phyloP scores from a whole-genome alignment of 2,888 invertebrate species.

The Cloeon dipterum region DNA sequence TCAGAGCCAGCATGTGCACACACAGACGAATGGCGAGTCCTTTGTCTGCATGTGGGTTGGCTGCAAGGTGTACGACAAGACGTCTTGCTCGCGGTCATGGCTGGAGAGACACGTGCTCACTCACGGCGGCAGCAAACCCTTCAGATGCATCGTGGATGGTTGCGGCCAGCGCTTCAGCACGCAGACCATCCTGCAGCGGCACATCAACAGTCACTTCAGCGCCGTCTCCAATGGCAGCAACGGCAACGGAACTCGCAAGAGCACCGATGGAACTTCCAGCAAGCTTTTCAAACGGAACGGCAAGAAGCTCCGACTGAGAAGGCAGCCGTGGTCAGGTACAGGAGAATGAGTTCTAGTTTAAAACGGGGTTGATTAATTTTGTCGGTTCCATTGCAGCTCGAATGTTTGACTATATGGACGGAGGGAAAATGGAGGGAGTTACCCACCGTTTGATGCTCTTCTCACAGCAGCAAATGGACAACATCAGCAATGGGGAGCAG shows the following conservation, averaged over 20 bases:
- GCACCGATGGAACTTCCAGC: conserved; percentile 43
- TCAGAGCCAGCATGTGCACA: conserved; percentile 63
- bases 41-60: conserved; percentile 83
- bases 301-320: conserved; percentile 64
- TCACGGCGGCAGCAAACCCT: conserved; percentile 83
- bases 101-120: conserved; percentile 76
- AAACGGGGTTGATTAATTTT: too few species aligned
- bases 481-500: neutral
- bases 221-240: conserved; percentile 26
- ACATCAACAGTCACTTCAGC: conserved; percentile 81
- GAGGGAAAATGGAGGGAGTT: conserved; percentile 78
- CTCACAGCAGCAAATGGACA: conserved; percentile 27
- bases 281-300: conserved; percentile 70
- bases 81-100: conserved; percentile 83
- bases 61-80: conserved; percentile 83
- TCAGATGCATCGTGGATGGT: conserved; percentile 85
- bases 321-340: conserved; percentile 78
- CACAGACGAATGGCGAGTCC: conserved; percentile 54
- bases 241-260: conserved; percentile 30
- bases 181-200: conserved; percentile 64
- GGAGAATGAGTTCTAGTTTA: too few species aligned
- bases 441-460: conserved; percentile 50
- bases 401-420: conserved; percentile 84
- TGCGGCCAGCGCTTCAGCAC: conserved; percentile 55
- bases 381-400: conserved; percentile 46